phyloP scores from a whole-genome alignment of 2,888 invertebrate species.

The Gymnocheta viridis region DNA sequence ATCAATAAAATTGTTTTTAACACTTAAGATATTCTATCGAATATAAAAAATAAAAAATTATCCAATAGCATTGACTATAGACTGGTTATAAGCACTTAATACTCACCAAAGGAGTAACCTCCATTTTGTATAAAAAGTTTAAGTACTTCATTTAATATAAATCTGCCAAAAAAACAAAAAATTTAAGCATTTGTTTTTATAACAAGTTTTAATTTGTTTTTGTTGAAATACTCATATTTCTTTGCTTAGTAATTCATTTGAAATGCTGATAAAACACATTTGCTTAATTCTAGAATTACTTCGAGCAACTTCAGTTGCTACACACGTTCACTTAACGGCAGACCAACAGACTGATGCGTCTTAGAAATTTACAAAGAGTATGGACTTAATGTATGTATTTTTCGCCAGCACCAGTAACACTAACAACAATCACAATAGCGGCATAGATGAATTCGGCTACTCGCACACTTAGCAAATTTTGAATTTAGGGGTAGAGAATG shows the following conservation, averaged over 20 bases:
- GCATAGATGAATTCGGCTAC: not conserved
- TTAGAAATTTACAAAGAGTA: constrained; percentile 73
- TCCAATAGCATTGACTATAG: not conserved
- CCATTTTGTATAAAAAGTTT: not conserved
- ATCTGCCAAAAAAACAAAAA: not conserved
- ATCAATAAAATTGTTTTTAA: too few relatives aligned
- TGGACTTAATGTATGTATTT: constrained; percentile 58
- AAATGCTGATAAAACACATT: not conserved
- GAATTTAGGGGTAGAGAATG: too few relatives aligned
- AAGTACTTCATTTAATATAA: not conserved
- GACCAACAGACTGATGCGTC: constrained; percentile 59
- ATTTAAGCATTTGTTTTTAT: not conserved
- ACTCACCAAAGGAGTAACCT: constrained; percentile 7
- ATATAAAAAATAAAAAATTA: too few relatives aligned
- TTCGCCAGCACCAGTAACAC: constrained; percentile 29
- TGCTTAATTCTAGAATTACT: constrained; percentile 1
- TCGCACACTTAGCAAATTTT: constrained; percentile 31
- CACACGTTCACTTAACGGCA: constrained; percentile 72
- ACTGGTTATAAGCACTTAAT: not conserved
- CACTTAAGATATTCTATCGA: too few relatives aligned
- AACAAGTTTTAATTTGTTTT: not conserved
- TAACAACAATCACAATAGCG: constrained; percentile 28
- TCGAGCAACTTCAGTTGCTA: constrained; percentile 34
- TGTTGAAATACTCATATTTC: constrained; percentile 1
- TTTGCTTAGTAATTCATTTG: not conserved